A percentile compares a stretch with the other conserved stretches of the same genome.
Evolutionary conservation across 2,797 vertebrate genomes (phyloP).

Genomic region (Clamator glandarius): DNA sequence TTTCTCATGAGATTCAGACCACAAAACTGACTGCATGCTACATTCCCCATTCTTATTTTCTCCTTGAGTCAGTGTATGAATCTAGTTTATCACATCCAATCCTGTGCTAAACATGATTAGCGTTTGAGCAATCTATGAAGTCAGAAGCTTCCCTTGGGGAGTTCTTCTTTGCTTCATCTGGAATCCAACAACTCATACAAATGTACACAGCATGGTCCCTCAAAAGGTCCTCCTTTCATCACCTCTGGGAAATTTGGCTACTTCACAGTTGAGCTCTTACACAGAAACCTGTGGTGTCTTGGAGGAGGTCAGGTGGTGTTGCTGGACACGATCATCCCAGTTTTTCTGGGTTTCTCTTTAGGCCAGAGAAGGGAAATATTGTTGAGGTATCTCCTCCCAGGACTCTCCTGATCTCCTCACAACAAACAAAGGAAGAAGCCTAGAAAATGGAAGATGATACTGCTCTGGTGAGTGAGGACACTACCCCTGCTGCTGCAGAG

Average conservation of each 20-base stretch:
- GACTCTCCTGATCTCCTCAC: neutral
- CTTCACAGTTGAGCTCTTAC: neutral
- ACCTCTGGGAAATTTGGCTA: slow-evolving; percentile 23
- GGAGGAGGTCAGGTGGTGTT: neutral
- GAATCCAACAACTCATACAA: slow-evolving; percentile 21
- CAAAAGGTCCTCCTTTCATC: slow-evolving; percentile 37
- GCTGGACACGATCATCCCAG: neutral
- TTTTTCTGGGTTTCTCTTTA: neutral
- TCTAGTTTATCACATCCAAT: slow-evolving; percentile 60
- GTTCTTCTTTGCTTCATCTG: slow-evolving; percentile 56
- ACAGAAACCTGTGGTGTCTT: neutral
- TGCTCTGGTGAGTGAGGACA: neutral
- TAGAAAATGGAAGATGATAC: neutral
- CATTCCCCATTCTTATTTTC: slow-evolving; percentile 54
- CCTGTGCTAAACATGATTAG: slow-evolving; percentile 11
- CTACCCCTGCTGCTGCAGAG: neutral
- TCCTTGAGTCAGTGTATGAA: slow-evolving; percentile 9
- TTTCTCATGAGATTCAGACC: slow-evolving; percentile 66
- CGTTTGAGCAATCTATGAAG: slow-evolving; percentile 56
- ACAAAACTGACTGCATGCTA: slow-evolving; percentile 66
- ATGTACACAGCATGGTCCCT: slow-evolving; percentile 6
- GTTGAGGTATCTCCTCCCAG: slow-evolving; percentile 20
- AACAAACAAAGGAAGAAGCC: neutral
- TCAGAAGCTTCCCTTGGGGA: slow-evolving; percentile 67
- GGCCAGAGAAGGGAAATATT: neutral